phyloP scores from a whole-genome alignment of 1,140 invertebrate species.

The Bombus waltoni region DNA sequence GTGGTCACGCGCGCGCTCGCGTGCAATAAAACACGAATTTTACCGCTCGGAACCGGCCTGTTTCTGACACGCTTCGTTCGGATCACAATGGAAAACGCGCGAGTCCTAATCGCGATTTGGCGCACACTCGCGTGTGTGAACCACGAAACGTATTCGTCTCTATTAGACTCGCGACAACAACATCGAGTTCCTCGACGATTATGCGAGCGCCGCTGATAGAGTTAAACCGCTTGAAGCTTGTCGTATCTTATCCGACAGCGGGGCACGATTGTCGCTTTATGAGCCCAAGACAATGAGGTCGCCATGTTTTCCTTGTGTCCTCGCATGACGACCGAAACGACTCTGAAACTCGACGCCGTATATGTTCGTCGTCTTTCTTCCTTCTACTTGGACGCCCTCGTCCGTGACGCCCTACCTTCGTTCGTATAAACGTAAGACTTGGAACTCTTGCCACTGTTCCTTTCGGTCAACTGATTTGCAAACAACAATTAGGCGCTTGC shows the following conservation, averaged over 20 bases:
- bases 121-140: neutral
- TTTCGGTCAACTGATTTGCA: slow-evolving; percentile 55
- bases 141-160: neutral
- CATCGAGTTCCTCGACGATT: neutral
- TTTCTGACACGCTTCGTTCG: slow-evolving; percentile 34
- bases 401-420: slow-evolving; percentile 82
- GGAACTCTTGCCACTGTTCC: slow-evolving; percentile 58
- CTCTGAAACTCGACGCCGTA: slow-evolving; percentile 74
- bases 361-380: slow-evolving; percentile 75
- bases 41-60: neutral
- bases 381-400: slow-evolving; percentile 72
- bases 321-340: slow-evolving; percentile 76
- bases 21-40: slow-evolving; percentile 23
- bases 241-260: slow-evolving; percentile 61
- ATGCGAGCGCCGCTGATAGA: slow-evolving; percentile 25
- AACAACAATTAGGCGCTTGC: slow-evolving; percentile 55
- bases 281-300: slow-evolving; percentile 77
- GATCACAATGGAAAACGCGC: slow-evolving; percentile 18
- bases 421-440: slow-evolving; percentile 73
- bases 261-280: slow-evolving; percentile 50
- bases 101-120: slow-evolving; percentile 7
- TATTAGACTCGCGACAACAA: neutral
- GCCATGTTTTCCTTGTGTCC: slow-evolving; percentile 77
- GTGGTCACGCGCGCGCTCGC: neutral
- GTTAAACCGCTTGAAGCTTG: slow-evolving; percentile 40